A percentile compares a stretch with the other conserved stretches of the same genome.
Evolutionary conservation across 2,888 invertebrate genomes (phyloP).

Genomic region (Flexamia atlantica): DNA sequence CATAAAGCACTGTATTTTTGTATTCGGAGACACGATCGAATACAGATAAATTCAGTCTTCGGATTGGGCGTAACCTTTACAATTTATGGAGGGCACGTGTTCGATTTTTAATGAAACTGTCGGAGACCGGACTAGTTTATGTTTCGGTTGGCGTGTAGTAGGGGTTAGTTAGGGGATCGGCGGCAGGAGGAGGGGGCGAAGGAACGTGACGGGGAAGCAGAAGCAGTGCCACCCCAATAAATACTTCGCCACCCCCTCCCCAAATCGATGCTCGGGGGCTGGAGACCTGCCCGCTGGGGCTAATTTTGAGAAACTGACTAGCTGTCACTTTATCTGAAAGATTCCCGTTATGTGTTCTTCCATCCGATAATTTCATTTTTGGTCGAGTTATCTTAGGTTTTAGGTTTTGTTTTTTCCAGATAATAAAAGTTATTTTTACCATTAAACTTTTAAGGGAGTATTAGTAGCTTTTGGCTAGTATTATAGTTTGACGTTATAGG

Average conservation of each 20-base stretch:
- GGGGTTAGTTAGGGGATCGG: constrained; percentile 44
- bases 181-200: not conserved
- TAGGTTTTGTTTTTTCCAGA: too few species aligned
- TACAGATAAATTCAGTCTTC: constrained; percentile 47
- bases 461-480: too few species aligned
- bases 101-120: constrained; percentile 57
- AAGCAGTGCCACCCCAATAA: constrained; percentile 57
- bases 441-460: too few species aligned
- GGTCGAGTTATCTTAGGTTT: not conserved
- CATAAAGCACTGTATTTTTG: constrained; percentile 2
- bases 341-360: constrained; percentile 17
- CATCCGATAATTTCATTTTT: not conserved
- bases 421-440: too few species aligned
- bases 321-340: constrained; percentile 53
- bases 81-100: constrained; percentile 56
- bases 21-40: constrained; percentile 19
- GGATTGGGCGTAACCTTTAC: constrained; percentile 54
- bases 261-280: constrained; percentile 47
- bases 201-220: constrained; percentile 51
- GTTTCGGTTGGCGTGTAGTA: constrained; percentile 45
- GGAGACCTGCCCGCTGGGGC: constrained; percentile 53
- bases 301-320: constrained; percentile 48
- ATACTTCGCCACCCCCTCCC: constrained; percentile 53
- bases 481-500: too few species aligned
- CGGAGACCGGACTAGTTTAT: constrained; percentile 47